Evolutionary conservation across 2,797 vertebrate genomes (phyloP), one percentile per base, ranked within the genome.

Genomic region (Bryconaethiops microstoma): DNA sequence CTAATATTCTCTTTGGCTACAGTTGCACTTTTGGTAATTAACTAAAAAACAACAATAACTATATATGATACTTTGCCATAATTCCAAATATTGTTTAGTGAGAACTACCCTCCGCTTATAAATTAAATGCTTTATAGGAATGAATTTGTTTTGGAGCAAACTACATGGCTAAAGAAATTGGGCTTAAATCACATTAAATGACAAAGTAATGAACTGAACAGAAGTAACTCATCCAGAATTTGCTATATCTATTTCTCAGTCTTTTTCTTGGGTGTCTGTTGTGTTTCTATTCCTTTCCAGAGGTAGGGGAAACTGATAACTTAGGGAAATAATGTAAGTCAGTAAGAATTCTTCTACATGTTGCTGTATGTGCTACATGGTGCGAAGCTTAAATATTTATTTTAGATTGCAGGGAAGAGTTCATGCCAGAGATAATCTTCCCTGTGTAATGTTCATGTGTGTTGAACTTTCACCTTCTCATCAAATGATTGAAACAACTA

Each of bases 381-480:
- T 74, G 54, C 54, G 39, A 63, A 77, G 67, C 74, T 63, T 55
- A 77, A 84, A 77, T 74, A 73, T 74, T 77, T 77, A 77, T 69
- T n/a, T 77, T 13, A 1, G 82, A 84, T 77, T 74, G 45, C 54
- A 42, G 42, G 72, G 54, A 69, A 74, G 40, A 35, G 59, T 17
- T 74, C 21, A 13, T 76, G 40, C 68, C 68, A 77, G 64, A 69
- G 70, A n/a, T 50, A 48, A 60, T 14, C 0, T 6, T 57, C 72
- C 76, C 23, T 14, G 23, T 73, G 17, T 48, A 64, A 68, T 74
- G 25, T 48, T 29, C 17, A 73, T 55, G 12, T 48, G 35, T 69
- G 45, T 7, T n/a, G 9, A 39, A 73, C 74, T 48, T 40, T 65
- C 64, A n/a, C 12, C 17, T 21, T 6, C 5, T 68, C 4, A 35